Conservation (phyloP, 2,797 vertebrate genomes). For the Catharus ustulatus region DNA sequence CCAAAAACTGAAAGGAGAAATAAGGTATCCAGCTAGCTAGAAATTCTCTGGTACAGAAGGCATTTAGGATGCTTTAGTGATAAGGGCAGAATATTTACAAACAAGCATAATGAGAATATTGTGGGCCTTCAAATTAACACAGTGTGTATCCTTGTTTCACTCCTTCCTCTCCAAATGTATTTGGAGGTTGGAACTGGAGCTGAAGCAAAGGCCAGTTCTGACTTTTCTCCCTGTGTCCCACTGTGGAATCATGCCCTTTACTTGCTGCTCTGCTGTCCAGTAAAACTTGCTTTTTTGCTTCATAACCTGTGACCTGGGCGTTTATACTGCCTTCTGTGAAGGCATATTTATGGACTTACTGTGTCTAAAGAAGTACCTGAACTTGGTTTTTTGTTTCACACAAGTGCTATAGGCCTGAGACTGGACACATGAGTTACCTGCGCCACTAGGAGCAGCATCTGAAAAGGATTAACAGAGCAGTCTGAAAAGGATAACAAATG, state of each 20-base stretch:
- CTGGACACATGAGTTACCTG: background rate
- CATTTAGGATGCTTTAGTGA: background rate
- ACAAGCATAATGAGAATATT: background rate
- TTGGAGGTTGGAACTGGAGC: background rate
- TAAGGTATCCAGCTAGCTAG: background rate
- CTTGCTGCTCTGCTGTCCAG: background rate
- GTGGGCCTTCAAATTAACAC: background rate
- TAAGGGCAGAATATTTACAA: background rate
- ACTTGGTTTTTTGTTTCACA: background rate
- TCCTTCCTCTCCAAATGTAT: background rate
- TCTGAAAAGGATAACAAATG: background rate
- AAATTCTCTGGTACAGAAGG: background rate
- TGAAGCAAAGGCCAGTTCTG: accelerated
- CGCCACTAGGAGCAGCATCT: background rate
- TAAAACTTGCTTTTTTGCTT: background rate
- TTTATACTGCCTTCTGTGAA: background rate
- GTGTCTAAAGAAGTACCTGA: background rate
- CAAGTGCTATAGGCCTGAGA: background rate
- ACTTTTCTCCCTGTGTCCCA: background rate
- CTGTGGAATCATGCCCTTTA: background rate
- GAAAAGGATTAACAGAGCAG: background rate
- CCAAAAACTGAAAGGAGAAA: background rate
- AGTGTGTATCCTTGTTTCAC: background rate
- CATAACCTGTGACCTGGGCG: background rate
- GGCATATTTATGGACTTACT: background rate